Base-by-base conservation (phyloP, 2,888 invertebrate genomes). In the Fabriciana adippe region DNA sequence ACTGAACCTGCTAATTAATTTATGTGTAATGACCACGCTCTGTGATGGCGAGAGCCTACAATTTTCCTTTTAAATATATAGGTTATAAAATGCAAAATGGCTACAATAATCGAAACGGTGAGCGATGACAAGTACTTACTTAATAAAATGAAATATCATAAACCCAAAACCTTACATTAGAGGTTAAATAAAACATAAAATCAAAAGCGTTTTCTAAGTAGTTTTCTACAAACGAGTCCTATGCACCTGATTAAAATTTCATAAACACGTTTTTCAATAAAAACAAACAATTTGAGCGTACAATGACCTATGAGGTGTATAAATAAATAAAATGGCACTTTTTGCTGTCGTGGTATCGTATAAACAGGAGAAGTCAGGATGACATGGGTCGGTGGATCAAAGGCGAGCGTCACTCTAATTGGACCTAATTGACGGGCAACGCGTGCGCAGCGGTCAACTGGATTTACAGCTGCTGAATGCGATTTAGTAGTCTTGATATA, bases 381-480 rank as follows among this genome's bases (percentile, higher is more conserved):
- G 67, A 65, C 64, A 64, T 78, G 81, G 83, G 78, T 77, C 82
- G 83, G 83, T 73, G 73, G 79, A 84, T 89, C 87, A 89, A 89
- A 88, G 83, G 78, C 75, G 77, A 74, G 78, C 73, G 76, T 73
- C 73, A 72, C 72, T 72, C 81, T 89, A 89, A 91, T 91, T 88
- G 88, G 76, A 74, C 78, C 80, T 88, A 90, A 91, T 91, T 89
- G 87, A 78, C 75, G 79, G 82, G 77, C 75, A 79, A 82, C 86
- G 85, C 86, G 81, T 81, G 82, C 82, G 81, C 76, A 75, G 81
- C 76, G 74, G 71, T 77, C 85, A 85, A 88, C 83, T 85, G 83
- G 83, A 85, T 88, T 85, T 85, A 88, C 88, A 87, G 84, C 87
- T 86, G 86, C 78, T 65, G 35, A 26, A 66, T 75, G 51, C 35